phyloP scores from a whole-genome alignment of 2,888 invertebrate species.

The Lycaena phlaeas region DNA sequence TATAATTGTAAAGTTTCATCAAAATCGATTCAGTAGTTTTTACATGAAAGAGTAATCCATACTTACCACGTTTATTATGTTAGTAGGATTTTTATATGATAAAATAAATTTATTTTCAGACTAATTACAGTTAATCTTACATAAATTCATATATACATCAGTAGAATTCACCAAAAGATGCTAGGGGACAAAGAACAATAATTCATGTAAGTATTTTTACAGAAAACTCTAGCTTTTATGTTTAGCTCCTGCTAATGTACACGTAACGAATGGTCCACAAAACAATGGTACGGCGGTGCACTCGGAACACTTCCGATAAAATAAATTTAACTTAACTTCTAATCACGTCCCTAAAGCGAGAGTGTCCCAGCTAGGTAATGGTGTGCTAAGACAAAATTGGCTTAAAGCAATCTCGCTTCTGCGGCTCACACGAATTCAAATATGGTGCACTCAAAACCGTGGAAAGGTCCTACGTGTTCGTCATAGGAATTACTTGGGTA shows the following conservation, averaged over 20 bases:
- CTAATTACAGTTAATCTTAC: no score
- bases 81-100: no score
- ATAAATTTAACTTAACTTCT: slow-evolving; percentile 57
- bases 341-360: slow-evolving; percentile 49
- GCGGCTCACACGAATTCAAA: slow-evolving; percentile 34
- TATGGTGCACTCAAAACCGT: slow-evolving; percentile 41
- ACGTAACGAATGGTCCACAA: slow-evolving; percentile 41
- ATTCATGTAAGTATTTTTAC: slow-evolving; percentile 20
- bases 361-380: slow-evolving; percentile 51
- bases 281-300: slow-evolving; percentile 30
- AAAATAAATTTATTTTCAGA: no score
- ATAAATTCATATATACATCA: no score
- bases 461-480: slow-evolving; percentile 48
- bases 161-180: no score
- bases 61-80: no score
- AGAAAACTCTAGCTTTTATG: not conserved
- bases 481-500: slow-evolving; percentile 62
- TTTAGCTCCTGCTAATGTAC: slow-evolving; percentile 19
- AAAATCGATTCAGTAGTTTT: no score
- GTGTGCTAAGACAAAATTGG: slow-evolving; percentile 55
- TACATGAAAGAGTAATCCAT: no score
- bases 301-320: slow-evolving; percentile 37
- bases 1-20: no score
- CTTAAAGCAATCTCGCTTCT: slow-evolving; percentile 50
- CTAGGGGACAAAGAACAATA: no score